A percentile compares a stretch with the other conserved stretches of the same genome.
These are phyloP conservation scores for Steinernema scapterisci DNA, from an alignment of 2,888 invertebrate species.

Conservation along the genomic window DNA sequence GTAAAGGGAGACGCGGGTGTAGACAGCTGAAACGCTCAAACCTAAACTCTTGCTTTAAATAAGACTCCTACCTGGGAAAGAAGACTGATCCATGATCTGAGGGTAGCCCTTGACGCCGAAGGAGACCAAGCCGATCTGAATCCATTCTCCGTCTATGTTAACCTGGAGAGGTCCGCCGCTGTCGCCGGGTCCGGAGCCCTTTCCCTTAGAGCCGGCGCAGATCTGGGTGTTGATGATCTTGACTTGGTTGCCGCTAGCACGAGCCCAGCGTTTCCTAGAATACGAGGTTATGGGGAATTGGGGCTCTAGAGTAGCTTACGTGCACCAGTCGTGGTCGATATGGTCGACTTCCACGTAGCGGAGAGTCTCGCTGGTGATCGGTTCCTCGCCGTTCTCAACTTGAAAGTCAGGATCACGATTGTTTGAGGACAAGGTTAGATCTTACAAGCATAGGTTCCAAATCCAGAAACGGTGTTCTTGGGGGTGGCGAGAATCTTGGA, in stretches of 20 bases:
- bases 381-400: background rate
- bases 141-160: background rate
- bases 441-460: constrained; percentile 4
- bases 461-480: background rate
- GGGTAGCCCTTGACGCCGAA: no score
- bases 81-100: no score
- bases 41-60: no score
- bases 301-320: background rate
- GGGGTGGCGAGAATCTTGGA: background rate
- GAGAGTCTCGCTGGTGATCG: background rate
- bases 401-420: background rate
- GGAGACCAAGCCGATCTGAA: background rate
- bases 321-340: background rate
- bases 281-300: background rate
- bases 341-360: constrained; percentile 4
- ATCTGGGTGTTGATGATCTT: background rate
- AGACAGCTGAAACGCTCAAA: background rate
- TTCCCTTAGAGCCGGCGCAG: constrained; percentile 7
- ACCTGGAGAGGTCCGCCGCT: background rate
- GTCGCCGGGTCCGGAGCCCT: background rate
- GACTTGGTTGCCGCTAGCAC: background rate
- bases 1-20: background rate
- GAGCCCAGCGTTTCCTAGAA: background rate
- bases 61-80: no score
- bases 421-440: background rate